Percentiles rank a stretch among this genome's conserved stretches.
phyloP scores from a whole-genome alignment of 2,113 vertebrate species.

The Aramus guarauna region DNA sequence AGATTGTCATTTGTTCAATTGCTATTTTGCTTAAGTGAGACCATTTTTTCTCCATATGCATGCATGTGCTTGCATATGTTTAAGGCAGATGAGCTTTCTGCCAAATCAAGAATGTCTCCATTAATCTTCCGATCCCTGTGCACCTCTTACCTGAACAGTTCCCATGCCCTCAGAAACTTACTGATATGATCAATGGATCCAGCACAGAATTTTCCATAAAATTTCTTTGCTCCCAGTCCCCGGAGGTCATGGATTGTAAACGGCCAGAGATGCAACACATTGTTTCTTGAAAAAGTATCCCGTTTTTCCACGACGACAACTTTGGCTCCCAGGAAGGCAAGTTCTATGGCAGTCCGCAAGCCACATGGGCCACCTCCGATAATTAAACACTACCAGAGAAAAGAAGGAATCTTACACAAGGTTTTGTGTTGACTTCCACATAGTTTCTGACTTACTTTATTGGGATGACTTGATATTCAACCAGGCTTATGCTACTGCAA shows the following conservation, averaged over 20 bases:
- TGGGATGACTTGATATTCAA: neutral
- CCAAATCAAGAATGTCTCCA: neutral
- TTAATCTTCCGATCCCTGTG: neutral
- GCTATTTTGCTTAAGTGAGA: neutral
- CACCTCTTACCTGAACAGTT: neutral
- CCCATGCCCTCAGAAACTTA: constrained; percentile 73
- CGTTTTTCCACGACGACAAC: constrained; percentile 94
- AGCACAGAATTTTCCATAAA: constrained; percentile 96
- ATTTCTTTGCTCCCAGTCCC: constrained; percentile 94
- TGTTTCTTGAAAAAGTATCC: constrained; percentile 95
- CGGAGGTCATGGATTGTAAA: constrained; percentile 96
- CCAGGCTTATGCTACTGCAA: neutral
- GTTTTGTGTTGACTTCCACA: neutral
- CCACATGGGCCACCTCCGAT: constrained; percentile 95
- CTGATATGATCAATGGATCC: constrained; percentile 98
- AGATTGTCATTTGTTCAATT: neutral
- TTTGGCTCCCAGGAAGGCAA: constrained; percentile 91
- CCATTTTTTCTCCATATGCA: neutral
- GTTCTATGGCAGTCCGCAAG: constrained; percentile 92
- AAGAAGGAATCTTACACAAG: neutral
- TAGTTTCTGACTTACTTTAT: neutral
- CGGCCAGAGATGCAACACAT: constrained; percentile 96
- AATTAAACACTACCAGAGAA: constrained; percentile 86
- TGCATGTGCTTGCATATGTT: accelerated
- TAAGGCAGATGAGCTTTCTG: neutral